phyloP scores from a whole-genome alignment of 2,888 invertebrate species.

The Drosophila histrio region DNA sequence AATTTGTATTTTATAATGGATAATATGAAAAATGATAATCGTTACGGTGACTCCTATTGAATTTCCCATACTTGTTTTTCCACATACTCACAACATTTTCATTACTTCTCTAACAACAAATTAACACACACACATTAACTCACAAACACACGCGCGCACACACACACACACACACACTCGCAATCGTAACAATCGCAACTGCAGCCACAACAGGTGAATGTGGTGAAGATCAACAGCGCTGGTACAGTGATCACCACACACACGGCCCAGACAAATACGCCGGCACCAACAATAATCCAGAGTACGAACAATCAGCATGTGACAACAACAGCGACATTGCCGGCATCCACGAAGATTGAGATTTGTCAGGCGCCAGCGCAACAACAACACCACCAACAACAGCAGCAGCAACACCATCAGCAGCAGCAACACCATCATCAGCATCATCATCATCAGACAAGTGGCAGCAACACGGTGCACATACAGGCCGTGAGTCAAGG shows the following conservation, averaged over 20 bases:
- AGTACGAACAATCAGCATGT: conserved; percentile 83
- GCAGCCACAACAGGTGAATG: conserved; percentile 82
- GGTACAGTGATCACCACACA: conserved; percentile 83
- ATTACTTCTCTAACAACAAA: not conserved
- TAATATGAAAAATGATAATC: too few relatives aligned
- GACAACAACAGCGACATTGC: conserved; percentile 80
- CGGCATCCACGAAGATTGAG: conserved; percentile 83
- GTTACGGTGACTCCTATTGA: not conserved
- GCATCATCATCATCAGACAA: conserved; percentile 41
- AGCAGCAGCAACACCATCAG: conserved; percentile 49
- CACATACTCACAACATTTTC: not conserved
- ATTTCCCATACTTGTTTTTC: not conserved
- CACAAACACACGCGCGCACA: conserved; percentile 11
- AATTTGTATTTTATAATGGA: too few relatives aligned
- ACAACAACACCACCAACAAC: conserved; percentile 64
- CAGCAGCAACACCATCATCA: conserved; percentile 47
- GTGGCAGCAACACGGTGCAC: conserved; percentile 60
- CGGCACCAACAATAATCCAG: conserved; percentile 81
- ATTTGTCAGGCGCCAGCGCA: conserved; percentile 81
- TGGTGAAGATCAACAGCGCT: conserved; percentile 84
- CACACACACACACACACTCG: conserved; percentile 7
- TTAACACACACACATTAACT: conserved; percentile 2
- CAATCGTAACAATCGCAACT: conserved; percentile 10
- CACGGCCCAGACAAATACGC: conserved; percentile 74
- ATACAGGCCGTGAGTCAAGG: conserved; percentile 58